These are phyloP conservation scores for Scomber japonicus DNA, from an alignment of 2,113 vertebrate genomes.

Conservation along the genomic window DNA sequence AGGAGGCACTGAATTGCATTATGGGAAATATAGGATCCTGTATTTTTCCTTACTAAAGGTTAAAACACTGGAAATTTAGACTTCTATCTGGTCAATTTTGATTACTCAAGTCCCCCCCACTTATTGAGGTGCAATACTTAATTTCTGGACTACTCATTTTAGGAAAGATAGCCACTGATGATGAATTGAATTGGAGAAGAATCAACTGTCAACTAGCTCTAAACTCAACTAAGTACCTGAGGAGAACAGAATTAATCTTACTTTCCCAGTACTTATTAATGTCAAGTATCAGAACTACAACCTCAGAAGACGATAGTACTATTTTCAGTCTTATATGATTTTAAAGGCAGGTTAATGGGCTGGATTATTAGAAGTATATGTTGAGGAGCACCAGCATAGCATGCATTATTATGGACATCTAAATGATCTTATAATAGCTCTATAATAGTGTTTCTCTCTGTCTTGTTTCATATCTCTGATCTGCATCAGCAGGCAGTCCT, in stretches of 20 bases:
- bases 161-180: background rate
- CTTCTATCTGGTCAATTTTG: too few relatives aligned
- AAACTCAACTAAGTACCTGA: too few relatives aligned
- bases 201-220: background rate
- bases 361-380: background rate
- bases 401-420: background rate
- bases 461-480: background rate
- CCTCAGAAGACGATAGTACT: background rate
- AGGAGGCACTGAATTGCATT: background rate
- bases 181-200: background rate
- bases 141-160: background rate
- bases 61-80: background rate
- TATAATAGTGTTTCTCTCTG: background rate
- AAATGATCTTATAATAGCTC: background rate
- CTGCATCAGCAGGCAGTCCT: constrained; percentile 1
- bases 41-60: background rate
- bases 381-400: background rate
- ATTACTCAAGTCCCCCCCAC: background rate
- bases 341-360: background rate
- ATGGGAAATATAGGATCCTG: background rate
- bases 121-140: background rate
- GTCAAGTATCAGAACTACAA: background rate
- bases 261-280: background rate
- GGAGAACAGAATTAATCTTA: too few relatives aligned
- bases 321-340: background rate